Conservation (phyloP, 37 sponge, comb jelly and placozoan species). For the Agelas oroides region DNA sequence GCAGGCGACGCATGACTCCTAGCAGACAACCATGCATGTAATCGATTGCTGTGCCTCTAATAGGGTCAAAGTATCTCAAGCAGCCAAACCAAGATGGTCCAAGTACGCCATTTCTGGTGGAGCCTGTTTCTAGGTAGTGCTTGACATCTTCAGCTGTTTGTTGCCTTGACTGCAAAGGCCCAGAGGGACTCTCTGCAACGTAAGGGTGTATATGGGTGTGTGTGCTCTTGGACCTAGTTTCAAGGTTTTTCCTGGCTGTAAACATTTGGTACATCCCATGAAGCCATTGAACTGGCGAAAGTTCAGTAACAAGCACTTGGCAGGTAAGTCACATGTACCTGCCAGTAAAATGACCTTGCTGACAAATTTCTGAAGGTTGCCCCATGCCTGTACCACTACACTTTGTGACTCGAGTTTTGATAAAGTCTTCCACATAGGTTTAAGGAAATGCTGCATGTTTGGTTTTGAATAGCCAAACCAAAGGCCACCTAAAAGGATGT, state of each 20-base stretch:
- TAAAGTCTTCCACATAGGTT: neutral
- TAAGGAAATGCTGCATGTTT: constrained; percentile 19
- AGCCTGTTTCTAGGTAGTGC: neutral
- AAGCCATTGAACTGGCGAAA: constrained; percentile 19
- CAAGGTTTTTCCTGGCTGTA: constrained; percentile 13
- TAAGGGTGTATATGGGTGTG: constrained; percentile 26
- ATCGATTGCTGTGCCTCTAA: constrained; percentile 1
- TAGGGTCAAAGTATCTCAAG: neutral
- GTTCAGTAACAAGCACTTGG: constrained; percentile 15
- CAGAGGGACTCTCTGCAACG: neutral
- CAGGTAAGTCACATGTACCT: constrained; percentile 47
- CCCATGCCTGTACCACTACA: neutral
- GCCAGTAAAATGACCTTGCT: neutral
- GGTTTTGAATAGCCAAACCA: constrained; percentile 35
- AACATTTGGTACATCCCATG: constrained; percentile 21
- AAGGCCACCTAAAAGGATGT: constrained; percentile 17
- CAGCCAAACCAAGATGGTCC: constrained; percentile 11
- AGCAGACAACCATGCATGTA: constrained; percentile 21
- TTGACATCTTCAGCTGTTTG: neutral
- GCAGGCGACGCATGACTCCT: neutral
- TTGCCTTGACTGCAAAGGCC: constrained; percentile 16
- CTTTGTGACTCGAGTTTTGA: neutral
- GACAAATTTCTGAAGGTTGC: neutral
- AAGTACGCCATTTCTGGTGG: neutral
- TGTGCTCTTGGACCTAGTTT: constrained; percentile 1